Conservation (phyloP, 2,888 invertebrate species). For the Malachius bipustulatus region DNA sequence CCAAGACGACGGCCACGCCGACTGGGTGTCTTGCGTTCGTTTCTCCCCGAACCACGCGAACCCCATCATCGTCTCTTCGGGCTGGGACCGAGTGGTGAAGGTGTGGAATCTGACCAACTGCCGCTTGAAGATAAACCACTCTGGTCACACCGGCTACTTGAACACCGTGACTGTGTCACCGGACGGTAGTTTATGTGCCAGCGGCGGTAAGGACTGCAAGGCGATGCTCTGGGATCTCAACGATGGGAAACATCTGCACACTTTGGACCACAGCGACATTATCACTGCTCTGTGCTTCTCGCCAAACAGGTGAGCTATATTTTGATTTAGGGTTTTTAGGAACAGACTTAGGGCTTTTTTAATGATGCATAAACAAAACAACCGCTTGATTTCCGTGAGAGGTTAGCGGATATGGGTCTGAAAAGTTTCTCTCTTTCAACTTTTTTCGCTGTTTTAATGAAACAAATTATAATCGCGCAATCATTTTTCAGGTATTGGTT, state of each 20-base stretch:
- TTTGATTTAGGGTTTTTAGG: no score
- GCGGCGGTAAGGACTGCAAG: slow-evolving; percentile 98
- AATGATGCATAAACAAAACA: slow-evolving; percentile 26
- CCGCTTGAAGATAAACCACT: slow-evolving; percentile 95
- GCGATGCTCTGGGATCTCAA: slow-evolving; percentile 99
- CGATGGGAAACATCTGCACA: slow-evolving; percentile 98
- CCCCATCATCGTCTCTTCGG: slow-evolving; percentile 96
- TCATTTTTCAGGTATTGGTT: slow-evolving; percentile 69
- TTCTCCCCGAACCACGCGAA: slow-evolving; percentile 98
- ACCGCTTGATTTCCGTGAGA: slow-evolving; percentile 35
- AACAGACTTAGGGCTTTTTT: no score
- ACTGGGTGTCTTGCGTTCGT: slow-evolving; percentile 96
- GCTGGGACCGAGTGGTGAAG: slow-evolving; percentile 97
- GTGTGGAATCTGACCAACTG: slow-evolving; percentile 98
- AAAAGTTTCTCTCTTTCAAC: no score
- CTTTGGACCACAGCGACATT: slow-evolving; percentile 94
- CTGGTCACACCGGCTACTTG: slow-evolving; percentile 92
- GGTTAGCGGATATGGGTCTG: slow-evolving; percentile 40
- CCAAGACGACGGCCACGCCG: slow-evolving; percentile 87
- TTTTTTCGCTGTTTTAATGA: no score
- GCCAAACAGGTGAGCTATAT: slow-evolving; percentile 62
- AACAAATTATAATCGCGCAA: slow-evolving; percentile 7
- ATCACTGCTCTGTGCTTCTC: slow-evolving; percentile 98
- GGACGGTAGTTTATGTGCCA: slow-evolving; percentile 98
- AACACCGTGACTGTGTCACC: slow-evolving; percentile 99